A percentile compares a stretch with the other conserved stretches of the same genome.
Evolutionary conservation across 37 sponge, comb jelly and placozoan genomes (phyloP).

Genomic region (Agelas oroides): DNA sequence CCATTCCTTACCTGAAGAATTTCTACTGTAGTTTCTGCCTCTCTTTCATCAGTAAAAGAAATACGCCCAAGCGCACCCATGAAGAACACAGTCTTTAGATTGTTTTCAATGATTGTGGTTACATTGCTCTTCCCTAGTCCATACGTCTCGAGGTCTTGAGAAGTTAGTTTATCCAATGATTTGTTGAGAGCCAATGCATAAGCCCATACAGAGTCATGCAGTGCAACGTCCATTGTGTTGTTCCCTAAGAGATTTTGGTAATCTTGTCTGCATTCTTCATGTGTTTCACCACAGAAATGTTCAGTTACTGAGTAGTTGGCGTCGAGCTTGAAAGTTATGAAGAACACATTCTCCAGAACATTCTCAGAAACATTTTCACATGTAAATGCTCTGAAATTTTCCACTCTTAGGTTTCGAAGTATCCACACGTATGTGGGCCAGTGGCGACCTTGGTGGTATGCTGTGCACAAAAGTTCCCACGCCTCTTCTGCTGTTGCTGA

Average conservation of each 20-base stretch:
- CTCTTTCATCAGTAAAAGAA: slow-evolving; percentile 7
- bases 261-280: too few species aligned
- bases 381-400: not conserved
- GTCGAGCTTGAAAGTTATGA: not conserved
- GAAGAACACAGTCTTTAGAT: not conserved
- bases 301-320: too few species aligned
- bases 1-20: slow-evolving; percentile 22
- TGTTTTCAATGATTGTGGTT: slow-evolving; percentile 12
- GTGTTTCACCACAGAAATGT: too few species aligned
- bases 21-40: not conserved
- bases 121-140: slow-evolving; percentile 13
- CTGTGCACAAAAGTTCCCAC: not conserved
- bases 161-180: not conserved
- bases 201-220: slow-evolving; percentile 58
- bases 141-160: not conserved
- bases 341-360: slow-evolving; percentile 27
- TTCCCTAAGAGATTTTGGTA: not conserved
- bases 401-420: slow-evolving; percentile 1
- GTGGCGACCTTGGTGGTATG: not conserved
- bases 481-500: slow-evolving; percentile 12
- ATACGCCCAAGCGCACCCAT: slow-evolving; percentile 34
- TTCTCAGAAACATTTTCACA: not conserved
- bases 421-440: slow-evolving; percentile 52
- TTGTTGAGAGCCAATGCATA: slow-evolving; percentile 50
- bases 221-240: not conserved